Evolutionary conservation across 1,140 invertebrate species (phyloP).

Genomic region (Ptiloglossa arizonensis): DNA sequence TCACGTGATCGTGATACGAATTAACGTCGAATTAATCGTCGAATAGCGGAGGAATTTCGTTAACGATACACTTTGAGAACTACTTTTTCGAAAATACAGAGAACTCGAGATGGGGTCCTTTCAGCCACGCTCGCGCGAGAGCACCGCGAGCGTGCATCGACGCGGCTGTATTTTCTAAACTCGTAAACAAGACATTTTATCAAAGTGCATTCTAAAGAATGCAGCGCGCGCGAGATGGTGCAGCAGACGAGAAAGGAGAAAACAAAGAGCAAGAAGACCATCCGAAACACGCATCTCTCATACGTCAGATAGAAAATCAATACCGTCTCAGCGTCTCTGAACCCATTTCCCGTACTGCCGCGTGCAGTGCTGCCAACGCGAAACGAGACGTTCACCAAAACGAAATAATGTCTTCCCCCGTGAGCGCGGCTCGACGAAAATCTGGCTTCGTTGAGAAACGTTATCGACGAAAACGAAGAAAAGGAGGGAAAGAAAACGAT

Average conservation of each 20-base stretch:
- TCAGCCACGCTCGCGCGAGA: background rate
- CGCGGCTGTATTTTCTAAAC: conserved; percentile 42
- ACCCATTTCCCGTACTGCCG: conserved; percentile 75
- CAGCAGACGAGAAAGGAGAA: conserved; percentile 64
- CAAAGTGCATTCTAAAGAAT: conserved; percentile 56
- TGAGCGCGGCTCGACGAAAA: conserved; percentile 21
- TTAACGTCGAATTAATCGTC: background rate
- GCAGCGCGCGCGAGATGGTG: conserved; percentile 48
- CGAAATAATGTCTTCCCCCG: conserved; percentile 44
- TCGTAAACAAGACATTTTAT: conserved; percentile 53
- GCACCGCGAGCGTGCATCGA: background rate
- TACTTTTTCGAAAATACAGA: background rate
- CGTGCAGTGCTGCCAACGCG: conserved; percentile 73
- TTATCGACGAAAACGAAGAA: background rate
- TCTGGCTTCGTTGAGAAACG: conserved; percentile 15
- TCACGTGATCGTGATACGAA: too few species aligned
- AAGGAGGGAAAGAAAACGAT: too few species aligned
- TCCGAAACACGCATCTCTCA: conserved; percentile 79
- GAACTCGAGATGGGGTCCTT: background rate
- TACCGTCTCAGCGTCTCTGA: conserved; percentile 75
- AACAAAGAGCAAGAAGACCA: conserved; percentile 69
- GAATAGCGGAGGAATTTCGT: background rate
- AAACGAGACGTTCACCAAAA: conserved; percentile 70
- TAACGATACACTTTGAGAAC: background rate
- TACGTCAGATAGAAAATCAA: conserved; percentile 80